These are phyloP conservation scores for Bicyclus anynana DNA, from an alignment of 1,140 invertebrate genomes.

Conservation along the genomic window DNA sequence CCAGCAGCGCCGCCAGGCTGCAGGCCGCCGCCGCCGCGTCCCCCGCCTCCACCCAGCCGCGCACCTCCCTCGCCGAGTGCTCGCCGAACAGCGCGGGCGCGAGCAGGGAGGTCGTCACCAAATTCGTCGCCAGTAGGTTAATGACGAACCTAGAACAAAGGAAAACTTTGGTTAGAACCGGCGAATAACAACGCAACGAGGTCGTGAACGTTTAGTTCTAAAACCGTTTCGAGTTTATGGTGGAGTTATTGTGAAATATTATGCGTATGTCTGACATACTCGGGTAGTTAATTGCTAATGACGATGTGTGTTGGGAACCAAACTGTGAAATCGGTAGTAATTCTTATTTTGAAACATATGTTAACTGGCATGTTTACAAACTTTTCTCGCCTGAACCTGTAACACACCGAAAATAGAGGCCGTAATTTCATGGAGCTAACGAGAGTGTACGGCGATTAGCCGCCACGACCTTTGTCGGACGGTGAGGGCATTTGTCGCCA, in stretches of 20 bases:
- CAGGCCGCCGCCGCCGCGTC: conserved; percentile 61
- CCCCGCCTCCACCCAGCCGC: conserved; percentile 54
- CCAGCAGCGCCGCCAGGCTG: conserved; percentile 74
- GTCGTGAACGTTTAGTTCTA: conserved; percentile 9
- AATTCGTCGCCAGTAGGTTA: conserved; percentile 72
- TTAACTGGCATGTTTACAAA: conserved; percentile 28
- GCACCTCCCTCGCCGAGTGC: conserved; percentile 45
- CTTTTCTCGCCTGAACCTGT: conserved; percentile 12
- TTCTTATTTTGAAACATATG: conserved; percentile 10
- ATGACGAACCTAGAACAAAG: conserved; percentile 75
- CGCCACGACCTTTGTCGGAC: conserved; percentile 1
- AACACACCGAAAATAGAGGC: conserved; percentile 24
- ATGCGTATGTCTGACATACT: conserved; percentile 3
- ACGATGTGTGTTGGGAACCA: conserved; percentile 19
- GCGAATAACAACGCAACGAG: conserved; percentile 8
- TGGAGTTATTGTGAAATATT: conserved; percentile 12
- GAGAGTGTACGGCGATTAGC: conserved; percentile 11
- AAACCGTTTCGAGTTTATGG: conserved; percentile 14
- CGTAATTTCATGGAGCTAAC: conserved; percentile 6
- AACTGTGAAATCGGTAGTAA: conserved; percentile 25
- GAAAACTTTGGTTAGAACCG: conserved; percentile 28
- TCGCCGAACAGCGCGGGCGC: conserved; percentile 70
- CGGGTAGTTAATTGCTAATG: conserved; percentile 4
- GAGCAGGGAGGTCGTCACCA: conserved; percentile 68
- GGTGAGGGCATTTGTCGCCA: conserved; percentile 1